These are phyloP conservation scores for Cephus spinipes DNA, from an alignment of 2,888 invertebrate genomes.

Conservation along the genomic window DNA sequence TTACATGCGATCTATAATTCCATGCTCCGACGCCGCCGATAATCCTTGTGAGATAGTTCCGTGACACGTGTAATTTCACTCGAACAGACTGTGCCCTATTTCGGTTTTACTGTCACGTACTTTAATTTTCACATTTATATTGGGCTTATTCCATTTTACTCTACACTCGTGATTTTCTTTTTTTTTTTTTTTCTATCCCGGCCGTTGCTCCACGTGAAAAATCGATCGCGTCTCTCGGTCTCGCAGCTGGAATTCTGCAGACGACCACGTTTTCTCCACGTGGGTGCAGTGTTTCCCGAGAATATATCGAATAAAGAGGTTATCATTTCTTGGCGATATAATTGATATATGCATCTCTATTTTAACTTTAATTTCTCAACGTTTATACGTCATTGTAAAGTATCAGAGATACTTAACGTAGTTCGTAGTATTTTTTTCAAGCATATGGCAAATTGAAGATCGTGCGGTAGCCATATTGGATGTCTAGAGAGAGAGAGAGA, in stretches of 20 bases:
- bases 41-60: too few species aligned
- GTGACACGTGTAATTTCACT: slow-evolving; percentile 14
- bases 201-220: neutral
- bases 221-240: neutral
- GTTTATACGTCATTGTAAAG: neutral
- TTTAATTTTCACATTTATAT: neutral
- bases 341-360: neutral
- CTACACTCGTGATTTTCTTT: neutral
- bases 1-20: neutral
- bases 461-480: slow-evolving; percentile 38
- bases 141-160: slow-evolving; percentile 1
- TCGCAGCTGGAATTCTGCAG: neutral
- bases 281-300: slow-evolving; percentile 22
- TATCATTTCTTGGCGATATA: neutral
- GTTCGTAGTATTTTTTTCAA: slow-evolving; percentile 8
- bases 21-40: neutral
- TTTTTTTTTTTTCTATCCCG: neutral
- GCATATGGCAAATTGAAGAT: slow-evolving; percentile 25
- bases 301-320: neutral
- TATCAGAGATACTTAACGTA: neutral
- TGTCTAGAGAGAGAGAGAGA: slow-evolving; percentile 23
- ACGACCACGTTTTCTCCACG: slow-evolving; percentile 42
- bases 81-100: slow-evolving; percentile 14
- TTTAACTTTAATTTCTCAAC: neutral
- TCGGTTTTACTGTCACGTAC: slow-evolving; percentile 1